Conservation (phyloP, 2,113 vertebrate genomes). For the Phrynosoma blainvillii region DNA sequence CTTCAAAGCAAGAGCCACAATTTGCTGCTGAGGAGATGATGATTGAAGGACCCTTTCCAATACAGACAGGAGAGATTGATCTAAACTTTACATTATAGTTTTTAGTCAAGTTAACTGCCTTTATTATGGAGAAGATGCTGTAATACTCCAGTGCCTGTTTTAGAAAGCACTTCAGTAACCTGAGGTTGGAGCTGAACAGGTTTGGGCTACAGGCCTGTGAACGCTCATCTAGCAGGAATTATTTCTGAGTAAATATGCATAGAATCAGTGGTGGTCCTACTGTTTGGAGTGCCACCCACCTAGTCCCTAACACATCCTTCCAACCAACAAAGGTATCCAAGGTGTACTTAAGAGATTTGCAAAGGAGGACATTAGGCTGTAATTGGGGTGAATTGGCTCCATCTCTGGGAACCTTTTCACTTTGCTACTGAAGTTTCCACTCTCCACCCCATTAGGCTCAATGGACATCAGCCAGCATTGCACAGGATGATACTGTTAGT, state of each 20-base stretch:
- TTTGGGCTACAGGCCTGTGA: not conserved
- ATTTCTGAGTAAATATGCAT: not conserved
- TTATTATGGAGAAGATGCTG: not conserved
- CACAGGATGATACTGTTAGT: not conserved
- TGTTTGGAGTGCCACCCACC: too few species aligned
- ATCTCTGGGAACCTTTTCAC: too few species aligned
- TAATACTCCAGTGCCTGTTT: not conserved
- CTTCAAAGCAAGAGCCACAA: conserved; percentile 46
- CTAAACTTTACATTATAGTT: not conserved
- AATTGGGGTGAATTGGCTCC: too few species aligned
- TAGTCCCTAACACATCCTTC: too few species aligned
- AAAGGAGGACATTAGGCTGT: too few species aligned
- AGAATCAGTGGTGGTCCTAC: too few species aligned
- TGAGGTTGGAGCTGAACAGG: not conserved
- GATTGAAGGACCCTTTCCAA: not conserved
- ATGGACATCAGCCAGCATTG: too few species aligned
- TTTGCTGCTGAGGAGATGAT: conserved; percentile 39
- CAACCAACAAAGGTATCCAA: too few species aligned
- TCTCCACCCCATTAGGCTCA: too few species aligned
- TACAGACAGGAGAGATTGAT: not conserved
- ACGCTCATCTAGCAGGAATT: not conserved
- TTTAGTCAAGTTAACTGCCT: not conserved
- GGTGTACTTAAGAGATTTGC: too few species aligned
- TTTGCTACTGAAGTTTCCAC: too few species aligned
- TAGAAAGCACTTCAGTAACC: not conserved